phyloP scores from a whole-genome alignment of 2,113 vertebrate genomes.

The Chiloscyllium plagiosum region DNA sequence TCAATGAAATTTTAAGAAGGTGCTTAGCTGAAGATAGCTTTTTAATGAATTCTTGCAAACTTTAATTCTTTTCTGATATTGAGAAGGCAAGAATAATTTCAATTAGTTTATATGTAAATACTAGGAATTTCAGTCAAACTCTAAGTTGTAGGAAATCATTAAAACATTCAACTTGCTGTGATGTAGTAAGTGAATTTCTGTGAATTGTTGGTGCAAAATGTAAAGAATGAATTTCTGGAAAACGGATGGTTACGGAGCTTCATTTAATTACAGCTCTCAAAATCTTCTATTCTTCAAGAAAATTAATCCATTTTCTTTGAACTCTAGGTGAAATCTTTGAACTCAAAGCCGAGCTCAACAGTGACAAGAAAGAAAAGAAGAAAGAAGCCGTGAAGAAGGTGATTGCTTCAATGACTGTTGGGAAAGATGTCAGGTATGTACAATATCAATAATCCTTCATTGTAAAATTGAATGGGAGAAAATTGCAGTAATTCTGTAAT shows the following conservation, averaged over 20 bases:
- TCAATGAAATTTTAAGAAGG: background rate
- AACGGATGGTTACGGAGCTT: background rate
- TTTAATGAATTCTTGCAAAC: background rate
- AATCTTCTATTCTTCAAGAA: background rate
- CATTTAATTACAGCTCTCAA: background rate
- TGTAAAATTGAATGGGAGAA: background rate
- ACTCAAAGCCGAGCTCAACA: slow-evolving; percentile 95
- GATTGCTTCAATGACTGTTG: slow-evolving; percentile 96
- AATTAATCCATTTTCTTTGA: background rate
- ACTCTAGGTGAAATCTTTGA: slow-evolving; percentile 90
- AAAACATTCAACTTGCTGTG: background rate
- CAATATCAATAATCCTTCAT: background rate
- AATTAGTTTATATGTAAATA: background rate
- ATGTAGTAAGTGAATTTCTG: background rate
- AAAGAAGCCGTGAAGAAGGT: slow-evolving; percentile 98
- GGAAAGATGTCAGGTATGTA: slow-evolving; percentile 90
- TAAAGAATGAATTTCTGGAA: background rate
- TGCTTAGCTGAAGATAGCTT: background rate
- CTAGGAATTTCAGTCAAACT: background rate
- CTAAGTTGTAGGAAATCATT: background rate
- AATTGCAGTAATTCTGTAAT: background rate
- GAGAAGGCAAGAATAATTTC: background rate
- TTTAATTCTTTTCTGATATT: background rate
- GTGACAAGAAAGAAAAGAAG: slow-evolving; percentile 99
- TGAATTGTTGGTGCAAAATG: background rate